Evolutionary conservation across 2,113 vertebrate genomes (phyloP).

Genomic region (Pterocles burchelli): DNA sequence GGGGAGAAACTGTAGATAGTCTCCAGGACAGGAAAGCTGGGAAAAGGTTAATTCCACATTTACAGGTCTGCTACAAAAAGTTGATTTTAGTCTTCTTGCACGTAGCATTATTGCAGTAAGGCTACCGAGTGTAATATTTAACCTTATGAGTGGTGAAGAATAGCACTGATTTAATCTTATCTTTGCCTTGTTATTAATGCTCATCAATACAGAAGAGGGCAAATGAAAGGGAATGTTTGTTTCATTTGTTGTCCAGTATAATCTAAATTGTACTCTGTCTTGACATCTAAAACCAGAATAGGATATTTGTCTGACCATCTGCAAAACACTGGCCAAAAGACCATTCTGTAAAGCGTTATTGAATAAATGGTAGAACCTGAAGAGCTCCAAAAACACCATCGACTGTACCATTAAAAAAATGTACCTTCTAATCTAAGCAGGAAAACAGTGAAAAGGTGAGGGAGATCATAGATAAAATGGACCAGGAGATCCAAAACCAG

Average conservation of each 20-base stretch:
- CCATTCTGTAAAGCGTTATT: background rate
- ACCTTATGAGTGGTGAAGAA: background rate
- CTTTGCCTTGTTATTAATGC: background rate
- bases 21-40: background rate
- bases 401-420: background rate
- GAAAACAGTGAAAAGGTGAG: background rate
- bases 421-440: background rate
- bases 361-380: background rate
- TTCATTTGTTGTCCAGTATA: background rate
- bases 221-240: background rate
- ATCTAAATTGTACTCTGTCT: background rate
- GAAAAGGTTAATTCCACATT: background rate
- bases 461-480: background rate
- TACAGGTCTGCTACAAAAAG: background rate
- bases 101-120: background rate
- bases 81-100: background rate
- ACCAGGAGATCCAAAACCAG: background rate
- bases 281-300: background rate
- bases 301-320: background rate
- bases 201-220: accelerated
- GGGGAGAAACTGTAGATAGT: background rate
- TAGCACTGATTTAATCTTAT: background rate
- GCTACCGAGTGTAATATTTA: background rate
- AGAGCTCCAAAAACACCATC: background rate
- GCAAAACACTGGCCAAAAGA: background rate